phyloP scores from a whole-genome alignment of 2,797 vertebrate genomes.

The Anniella stebbinsi region DNA sequence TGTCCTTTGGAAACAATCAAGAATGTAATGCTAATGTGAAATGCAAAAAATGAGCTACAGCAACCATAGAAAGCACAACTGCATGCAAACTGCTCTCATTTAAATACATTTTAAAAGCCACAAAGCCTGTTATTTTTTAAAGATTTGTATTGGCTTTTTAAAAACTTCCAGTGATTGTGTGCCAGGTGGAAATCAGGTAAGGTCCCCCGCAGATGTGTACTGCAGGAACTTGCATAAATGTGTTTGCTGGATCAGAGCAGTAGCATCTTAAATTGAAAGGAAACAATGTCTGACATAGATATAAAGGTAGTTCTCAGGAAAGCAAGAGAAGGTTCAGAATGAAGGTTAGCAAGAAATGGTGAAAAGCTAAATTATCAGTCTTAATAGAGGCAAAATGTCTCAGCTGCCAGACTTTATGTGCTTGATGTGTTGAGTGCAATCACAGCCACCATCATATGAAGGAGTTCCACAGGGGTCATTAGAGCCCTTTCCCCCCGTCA shows the following conservation, averaged over 20 bases:
- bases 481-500: background rate
- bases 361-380: background rate
- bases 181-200: conserved; percentile 35
- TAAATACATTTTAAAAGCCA: conserved; percentile 38
- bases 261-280: conserved; percentile 10
- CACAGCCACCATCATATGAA: background rate
- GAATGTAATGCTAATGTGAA: conserved; percentile 28
- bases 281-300: conserved; percentile 16
- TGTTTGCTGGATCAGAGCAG: conserved; percentile 40
- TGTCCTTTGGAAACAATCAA: conserved; percentile 46
- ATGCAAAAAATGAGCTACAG: conserved; percentile 49
- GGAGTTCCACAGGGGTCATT: background rate
- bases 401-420: background rate
- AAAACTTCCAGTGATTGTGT: background rate
- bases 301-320: background rate
- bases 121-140: conserved; percentile 37
- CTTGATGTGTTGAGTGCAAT: background rate
- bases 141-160: background rate
- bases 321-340: background rate
- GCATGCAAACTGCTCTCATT: conserved; percentile 39
- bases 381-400: background rate
- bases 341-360: background rate
- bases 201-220: conserved; percentile 30
- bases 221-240: conserved; percentile 32
- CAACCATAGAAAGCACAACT: background rate